A percentile compares a stretch with the other conserved stretches of the same genome.
Evolutionary conservation across 1,140 invertebrate genomes (phyloP).

Genomic region (Drosophila tsacasi): DNA sequence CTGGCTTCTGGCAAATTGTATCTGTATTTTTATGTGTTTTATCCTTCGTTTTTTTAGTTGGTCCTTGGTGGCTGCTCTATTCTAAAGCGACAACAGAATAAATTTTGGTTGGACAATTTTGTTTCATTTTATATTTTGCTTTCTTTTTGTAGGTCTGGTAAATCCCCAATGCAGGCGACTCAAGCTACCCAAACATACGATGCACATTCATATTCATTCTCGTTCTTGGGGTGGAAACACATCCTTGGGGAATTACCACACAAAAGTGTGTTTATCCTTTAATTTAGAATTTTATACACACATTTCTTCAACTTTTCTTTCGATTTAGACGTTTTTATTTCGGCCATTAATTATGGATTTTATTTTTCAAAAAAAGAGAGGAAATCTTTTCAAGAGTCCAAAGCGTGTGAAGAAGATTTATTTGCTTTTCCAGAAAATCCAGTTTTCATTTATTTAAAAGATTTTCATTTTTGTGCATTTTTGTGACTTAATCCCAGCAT

Average conservation of each 20-base stretch:
- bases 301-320: constrained; percentile 25
- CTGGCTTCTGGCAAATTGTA: constrained; percentile 43
- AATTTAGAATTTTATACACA: constrained; percentile 32
- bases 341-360: constrained; percentile 49
- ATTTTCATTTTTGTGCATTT: constrained; percentile 27
- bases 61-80: constrained; percentile 59
- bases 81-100: constrained; percentile 64
- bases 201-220: constrained; percentile 59
- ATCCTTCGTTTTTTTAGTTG: constrained; percentile 39
- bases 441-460: constrained; percentile 35
- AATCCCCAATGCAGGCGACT: constrained; percentile 59
- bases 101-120: constrained; percentile 55
- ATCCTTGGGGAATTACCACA: constrained; percentile 50
- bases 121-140: constrained; percentile 24
- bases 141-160: constrained; percentile 31
- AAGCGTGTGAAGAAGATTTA: constrained; percentile 8
- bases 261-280: constrained; percentile 31
- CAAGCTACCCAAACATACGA: constrained; percentile 53
- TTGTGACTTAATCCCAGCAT: constrained; percentile 21
- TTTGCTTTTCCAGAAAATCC: neutral
- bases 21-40: constrained; percentile 55
- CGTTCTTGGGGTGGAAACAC: constrained; percentile 45
- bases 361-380: constrained; percentile 5
- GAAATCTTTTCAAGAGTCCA: constrained; percentile 7
- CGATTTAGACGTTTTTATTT: constrained; percentile 19